Evolutionary conservation across 2,888 invertebrate species (phyloP).

Genomic region (Lasius fuliginosus): DNA sequence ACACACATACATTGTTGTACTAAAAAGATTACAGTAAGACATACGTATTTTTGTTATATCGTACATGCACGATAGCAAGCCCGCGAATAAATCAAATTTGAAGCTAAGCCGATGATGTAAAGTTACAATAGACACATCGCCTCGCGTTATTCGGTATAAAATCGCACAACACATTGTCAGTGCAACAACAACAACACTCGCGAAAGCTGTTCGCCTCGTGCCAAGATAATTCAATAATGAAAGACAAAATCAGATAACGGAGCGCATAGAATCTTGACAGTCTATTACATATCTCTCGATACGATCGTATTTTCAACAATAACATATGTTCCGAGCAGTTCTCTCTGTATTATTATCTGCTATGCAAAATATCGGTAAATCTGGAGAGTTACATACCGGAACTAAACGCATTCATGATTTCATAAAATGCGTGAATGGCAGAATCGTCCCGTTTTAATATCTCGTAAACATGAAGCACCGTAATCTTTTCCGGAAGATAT

Average conservation of each 20-base stretch:
- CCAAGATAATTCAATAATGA: conserved; percentile 30
- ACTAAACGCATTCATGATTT: background rate
- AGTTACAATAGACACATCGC: conserved; percentile 2
- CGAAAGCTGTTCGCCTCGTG: background rate
- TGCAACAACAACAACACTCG: conserved; percentile 1
- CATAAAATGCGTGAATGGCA: conserved; percentile 4
- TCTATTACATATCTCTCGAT: conserved; percentile 2
- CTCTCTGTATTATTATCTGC: background rate
- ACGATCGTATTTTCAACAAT: conserved; percentile 11
- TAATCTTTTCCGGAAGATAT: background rate
- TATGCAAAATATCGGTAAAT: background rate
- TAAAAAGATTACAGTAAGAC: background rate
- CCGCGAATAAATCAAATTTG: background rate
- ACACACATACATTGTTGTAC: no score
- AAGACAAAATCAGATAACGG: conserved; percentile 19
- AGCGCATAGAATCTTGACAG: conserved; percentile 31
- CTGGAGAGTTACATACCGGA: background rate
- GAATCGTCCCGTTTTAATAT: background rate
- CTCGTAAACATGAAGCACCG: background rate
- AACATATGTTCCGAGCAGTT: conserved; percentile 9
- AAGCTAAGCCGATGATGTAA: conserved; percentile 14
- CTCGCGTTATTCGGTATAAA: background rate
- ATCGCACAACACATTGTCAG: background rate
- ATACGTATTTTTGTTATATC: background rate
- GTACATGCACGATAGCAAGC: background rate